Percentiles rank a stretch among this genome's conserved stretches.
Conservation (phyloP, 1,140 invertebrate genomes). For the Tribolium madens region DNA sequence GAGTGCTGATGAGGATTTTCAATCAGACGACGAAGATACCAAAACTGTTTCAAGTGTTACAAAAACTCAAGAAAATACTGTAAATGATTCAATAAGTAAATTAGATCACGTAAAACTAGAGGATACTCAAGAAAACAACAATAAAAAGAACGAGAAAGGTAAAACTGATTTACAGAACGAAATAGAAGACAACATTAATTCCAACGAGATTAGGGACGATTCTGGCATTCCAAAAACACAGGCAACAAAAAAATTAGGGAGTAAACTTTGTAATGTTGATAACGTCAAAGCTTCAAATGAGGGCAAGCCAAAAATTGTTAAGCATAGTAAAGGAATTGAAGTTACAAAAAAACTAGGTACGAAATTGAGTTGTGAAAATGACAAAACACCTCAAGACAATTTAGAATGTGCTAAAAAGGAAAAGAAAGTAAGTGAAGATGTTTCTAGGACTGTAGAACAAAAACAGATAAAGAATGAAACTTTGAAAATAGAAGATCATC, state of each 20-base stretch:
- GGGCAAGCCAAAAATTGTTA: neutral
- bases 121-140: constrained; percentile 4
- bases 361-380: constrained; percentile 20
- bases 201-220: neutral
- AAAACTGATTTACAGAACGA: neutral
- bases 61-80: neutral
- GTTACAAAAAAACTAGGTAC: neutral
- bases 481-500: neutral
- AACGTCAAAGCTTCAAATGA: neutral
- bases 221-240: neutral
- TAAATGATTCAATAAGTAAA: constrained; percentile 11
- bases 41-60: constrained; percentile 40
- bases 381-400: constrained; percentile 11
- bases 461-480: neutral
- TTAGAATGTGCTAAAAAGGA: neutral
- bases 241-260: neutral
- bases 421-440: neutral
- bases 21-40: constrained; percentile 69
- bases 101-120: constrained; percentile 14
- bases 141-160: constrained; percentile 6
- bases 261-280: neutral
- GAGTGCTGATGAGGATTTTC: constrained; percentile 70
- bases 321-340: neutral
- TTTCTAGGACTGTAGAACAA: too few species aligned
- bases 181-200: constrained; percentile 2